Base-by-base conservation (phyloP, 1,140 invertebrate genomes). In the Rhynchophorus ferrugineus region DNA sequence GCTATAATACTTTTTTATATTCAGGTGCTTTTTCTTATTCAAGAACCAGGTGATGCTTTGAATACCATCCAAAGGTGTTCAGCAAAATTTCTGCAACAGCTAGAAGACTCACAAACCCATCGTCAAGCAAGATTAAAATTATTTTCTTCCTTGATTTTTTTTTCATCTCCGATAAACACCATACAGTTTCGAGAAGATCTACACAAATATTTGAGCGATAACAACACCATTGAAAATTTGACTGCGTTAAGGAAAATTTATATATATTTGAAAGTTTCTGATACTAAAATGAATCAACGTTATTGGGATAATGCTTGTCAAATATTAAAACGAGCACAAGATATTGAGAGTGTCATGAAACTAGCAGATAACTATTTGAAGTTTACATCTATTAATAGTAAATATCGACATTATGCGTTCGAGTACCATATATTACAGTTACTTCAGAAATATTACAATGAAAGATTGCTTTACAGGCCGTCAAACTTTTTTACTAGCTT, bases 331-430 rank as follows among this genome's bases (percentile, higher is more conserved):
- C 51, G 45, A 3, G 41, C 47, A 6, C 56, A 64, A 20, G 47
- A 53, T n/a, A 47, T 65, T n/a, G 46, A 69, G 43, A 50, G 64
- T 13, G 36, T 49, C 16, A 62, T 76, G 16, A 50, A 69, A 54
- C 51, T 66, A 20, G 71, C 68, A 43, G 68, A 73, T 46, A 71
- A 69, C 17, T 79, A 79, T 53, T 71, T 77, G 63, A 69, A 73
- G 62, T 78, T 78, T 49, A 73, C 73, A 51, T 71, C 68, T 7
- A 73, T 76, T 50, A 56, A 76, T 3, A 66, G 69, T 9, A 71
- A 70, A 8, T 73, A 69, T 3, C 74, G 76, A 57, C 66, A 74
- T 54, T 39, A 56, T 1, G 48, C 62, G 2, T 62, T 78, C 39
- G 78, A 79, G 50, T 67, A 66, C 7, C 57, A 58, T 22, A 39